Evolutionary conservation across 2,113 vertebrate species (phyloP).

Genomic region (Perca schrenkii): DNA sequence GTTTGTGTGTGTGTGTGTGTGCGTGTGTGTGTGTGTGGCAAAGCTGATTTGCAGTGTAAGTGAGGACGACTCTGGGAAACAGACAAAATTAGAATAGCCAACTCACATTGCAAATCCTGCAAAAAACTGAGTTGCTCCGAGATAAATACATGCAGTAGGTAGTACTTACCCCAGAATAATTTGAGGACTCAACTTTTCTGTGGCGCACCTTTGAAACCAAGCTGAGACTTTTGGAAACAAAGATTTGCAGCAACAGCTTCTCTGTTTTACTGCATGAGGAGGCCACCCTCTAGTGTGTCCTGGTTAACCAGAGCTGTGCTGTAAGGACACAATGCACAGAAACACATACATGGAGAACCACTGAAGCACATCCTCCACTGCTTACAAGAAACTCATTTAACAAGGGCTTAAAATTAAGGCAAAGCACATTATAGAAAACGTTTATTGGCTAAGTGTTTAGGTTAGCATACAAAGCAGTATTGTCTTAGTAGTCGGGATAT

Average conservation of each 20-base stretch:
- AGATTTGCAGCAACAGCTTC: slow-evolving; percentile 48
- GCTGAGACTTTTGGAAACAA: slow-evolving; percentile 32
- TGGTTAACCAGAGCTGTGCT: slow-evolving; percentile 60
- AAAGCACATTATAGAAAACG: slow-evolving; percentile 5
- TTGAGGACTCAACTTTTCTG: slow-evolving; percentile 38
- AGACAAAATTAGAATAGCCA: neutral
- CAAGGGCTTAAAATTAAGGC: neutral
- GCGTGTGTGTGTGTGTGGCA: neutral
- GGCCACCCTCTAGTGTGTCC: slow-evolving; percentile 52
- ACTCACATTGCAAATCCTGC: neutral
- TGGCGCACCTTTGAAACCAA: slow-evolving; percentile 28
- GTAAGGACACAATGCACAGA: slow-evolving; percentile 18
- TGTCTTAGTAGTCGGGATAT: slow-evolving; percentile 16
- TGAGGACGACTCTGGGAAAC: neutral
- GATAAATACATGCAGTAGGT: neutral
- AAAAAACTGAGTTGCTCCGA: slow-evolving; percentile 10
- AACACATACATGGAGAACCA: slow-evolving; percentile 25
- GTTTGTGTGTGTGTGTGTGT: too few species aligned
- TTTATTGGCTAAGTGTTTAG: slow-evolving; percentile 7
- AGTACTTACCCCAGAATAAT: slow-evolving; percentile 17
- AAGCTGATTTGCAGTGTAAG: neutral
- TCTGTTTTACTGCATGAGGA: slow-evolving; percentile 41
- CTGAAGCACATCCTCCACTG: slow-evolving; percentile 31
- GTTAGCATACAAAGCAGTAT: slow-evolving; percentile 22
- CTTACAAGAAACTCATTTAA: slow-evolving; percentile 18